A percentile compares a stretch with the other conserved stretches of the same genome.
Evolutionary conservation across 1,140 invertebrate species (phyloP).

Genomic region (Papilio polyxenes): DNA sequence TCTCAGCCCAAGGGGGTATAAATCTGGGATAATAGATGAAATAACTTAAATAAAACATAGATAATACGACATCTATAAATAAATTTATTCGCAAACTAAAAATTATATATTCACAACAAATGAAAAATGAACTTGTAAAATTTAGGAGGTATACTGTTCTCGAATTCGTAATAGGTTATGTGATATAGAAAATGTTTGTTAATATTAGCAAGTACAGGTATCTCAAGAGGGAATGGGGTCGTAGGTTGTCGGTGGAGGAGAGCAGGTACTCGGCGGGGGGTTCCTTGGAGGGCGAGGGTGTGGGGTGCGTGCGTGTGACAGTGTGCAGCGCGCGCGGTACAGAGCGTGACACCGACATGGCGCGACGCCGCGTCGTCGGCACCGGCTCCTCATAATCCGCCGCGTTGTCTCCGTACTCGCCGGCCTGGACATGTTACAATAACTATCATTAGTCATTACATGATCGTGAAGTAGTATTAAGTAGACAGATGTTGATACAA

Average conservation of each 20-base stretch:
- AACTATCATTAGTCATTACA: constrained; percentile 36
- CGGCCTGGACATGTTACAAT: constrained; percentile 50
- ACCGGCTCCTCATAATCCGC: constrained; percentile 55
- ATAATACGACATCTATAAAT: background rate
- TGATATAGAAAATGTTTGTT: constrained; percentile 6
- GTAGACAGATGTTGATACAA: background rate
- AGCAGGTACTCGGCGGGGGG: constrained; percentile 19
- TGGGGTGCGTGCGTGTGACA: constrained; percentile 7
- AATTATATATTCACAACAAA: constrained; percentile 10
- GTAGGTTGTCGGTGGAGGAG: background rate
- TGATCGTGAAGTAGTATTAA: background rate
- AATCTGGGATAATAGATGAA: too few species aligned
- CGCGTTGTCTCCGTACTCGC: constrained; percentile 68
- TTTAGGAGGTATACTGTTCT: background rate
- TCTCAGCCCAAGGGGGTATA: too few species aligned
- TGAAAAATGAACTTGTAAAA: background rate
- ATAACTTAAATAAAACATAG: background rate
- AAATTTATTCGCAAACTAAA: constrained; percentile 15
- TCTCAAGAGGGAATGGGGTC: background rate
- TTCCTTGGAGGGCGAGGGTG: constrained; percentile 19
- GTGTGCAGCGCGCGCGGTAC: constrained; percentile 21
- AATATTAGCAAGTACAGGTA: constrained; percentile 3
- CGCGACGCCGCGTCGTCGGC: constrained; percentile 43
- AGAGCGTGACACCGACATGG: constrained; percentile 11
- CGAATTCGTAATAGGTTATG: background rate